These are phyloP conservation scores for Poeciliopsis infans DNA, from an alignment of 2,797 vertebrate species.

Conservation along the genomic window DNA sequence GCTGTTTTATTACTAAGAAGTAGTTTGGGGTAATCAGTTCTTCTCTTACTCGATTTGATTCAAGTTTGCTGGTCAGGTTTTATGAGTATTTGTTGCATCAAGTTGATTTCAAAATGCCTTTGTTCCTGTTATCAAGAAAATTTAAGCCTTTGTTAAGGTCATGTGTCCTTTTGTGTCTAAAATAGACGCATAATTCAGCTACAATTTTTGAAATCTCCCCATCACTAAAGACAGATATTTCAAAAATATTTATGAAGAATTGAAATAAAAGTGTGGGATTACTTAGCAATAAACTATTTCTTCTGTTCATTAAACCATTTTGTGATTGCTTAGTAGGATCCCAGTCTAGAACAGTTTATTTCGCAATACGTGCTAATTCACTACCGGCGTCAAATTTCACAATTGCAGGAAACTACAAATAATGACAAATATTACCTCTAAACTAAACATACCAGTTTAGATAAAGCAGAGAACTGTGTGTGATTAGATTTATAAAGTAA, in stretches of 20 bases:
- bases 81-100: neutral
- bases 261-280: neutral
- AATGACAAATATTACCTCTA: slow-evolving; percentile 16
- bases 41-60: neutral
- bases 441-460: slow-evolving; percentile 12
- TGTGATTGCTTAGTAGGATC: neutral
- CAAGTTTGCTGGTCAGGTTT: neutral
- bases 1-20: neutral
- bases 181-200: neutral
- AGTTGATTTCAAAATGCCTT: neutral
- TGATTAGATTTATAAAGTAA: slow-evolving; percentile 22
- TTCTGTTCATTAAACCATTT: neutral
- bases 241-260: neutral
- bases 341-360: slow-evolving; percentile 16
- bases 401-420: slow-evolving; percentile 5
- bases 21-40: neutral
- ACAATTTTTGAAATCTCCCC: neutral
- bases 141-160: neutral
- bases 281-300: neutral
- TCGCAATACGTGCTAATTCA: slow-evolving; percentile 1
- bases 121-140: neutral
- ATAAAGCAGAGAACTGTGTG: slow-evolving; percentile 51
- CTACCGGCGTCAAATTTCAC: neutral
- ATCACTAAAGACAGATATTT: neutral
- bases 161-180: neutral